Base-by-base conservation (phyloP, 2,797 vertebrate genomes). In the Selene dorsalis region DNA sequence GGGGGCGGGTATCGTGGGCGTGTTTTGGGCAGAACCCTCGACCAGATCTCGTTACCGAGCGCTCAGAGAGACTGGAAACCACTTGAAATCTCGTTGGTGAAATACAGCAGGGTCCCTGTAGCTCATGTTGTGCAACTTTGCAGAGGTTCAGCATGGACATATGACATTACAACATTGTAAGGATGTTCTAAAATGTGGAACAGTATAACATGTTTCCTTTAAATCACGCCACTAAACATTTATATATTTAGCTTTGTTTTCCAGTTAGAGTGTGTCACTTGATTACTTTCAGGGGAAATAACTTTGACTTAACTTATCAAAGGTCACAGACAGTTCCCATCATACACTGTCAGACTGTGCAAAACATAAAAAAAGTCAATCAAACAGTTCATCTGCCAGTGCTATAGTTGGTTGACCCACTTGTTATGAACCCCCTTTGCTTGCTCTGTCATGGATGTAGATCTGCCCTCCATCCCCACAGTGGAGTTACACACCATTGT, bases 401-500 rank as follows among this genome's bases (percentile, higher is more conserved):
- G 11, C 41, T 35, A 18, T n/a, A 65, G 38, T 53, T 45, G 48
- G 4, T 56, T 28, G 9, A 47, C 10, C 26, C 32, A 53, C 12
- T 22, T 43, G 3, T 45, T 17, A 17, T 6, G 6, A 20, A 8
- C 14, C 62, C 2, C 62, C 2, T 41, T 24, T 32, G 18, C 56
- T 45, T 35, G 52, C 28, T 52, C 26, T 43, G 50, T 28, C 59
- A 22, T 30, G 13, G 20, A 43, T 26, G 30, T 52, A 66, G 24
- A 55, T 28, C 18, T 17, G 32, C 4, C 30, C 20, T n/a, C 28
- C 16, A 56, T 22, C 24, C 45, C 62, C 26, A 5, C 16, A 64
- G 32, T 39, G 12, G 2, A 80, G 60, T 67, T 47, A 66, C 8
- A n/a, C 47, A n/a, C 28, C 39, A 63, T 64, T 61, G 50, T 56